Base-by-base conservation (phyloP, 1,140 invertebrate species). In the Sarcophaga peregrina region DNA sequence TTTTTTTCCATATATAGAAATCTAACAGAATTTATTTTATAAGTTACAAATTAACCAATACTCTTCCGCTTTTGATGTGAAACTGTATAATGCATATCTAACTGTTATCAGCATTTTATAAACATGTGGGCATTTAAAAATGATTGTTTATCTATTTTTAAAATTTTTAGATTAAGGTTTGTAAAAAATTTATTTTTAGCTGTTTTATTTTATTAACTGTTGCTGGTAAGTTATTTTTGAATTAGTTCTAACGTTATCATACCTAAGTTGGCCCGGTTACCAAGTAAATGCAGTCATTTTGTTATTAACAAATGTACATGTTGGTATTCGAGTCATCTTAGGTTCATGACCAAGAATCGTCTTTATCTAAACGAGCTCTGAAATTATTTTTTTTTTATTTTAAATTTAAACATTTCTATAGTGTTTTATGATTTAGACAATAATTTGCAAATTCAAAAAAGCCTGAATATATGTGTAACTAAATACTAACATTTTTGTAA, bases 311-410 rank as follows among this genome's bases (percentile, higher is more conserved):
- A 83, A 54, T 62, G 83, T 81, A 17, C 50, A 48, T 78, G 80
- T 78, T 68, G 83, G 83, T 83, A 83, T 83, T 83, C 83, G 83
- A 83, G 83, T 83, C 83, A 83, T 81, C 83, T 83, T 83, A 83
- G 81, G 83, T 83, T 83, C 83, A 83, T 82, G 73, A 75, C 80
- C 74, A 46, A 74, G 15, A 47, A 11, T 13, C 45, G 52, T 83
- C 81, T 82, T 83, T 83, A 83, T 83, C 83, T 83, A 82, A 83
- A 83, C 78, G 81, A 83, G 50, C 46, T 82, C 25, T 52, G 58
- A 17, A 82, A 50, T 82, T 37, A 46, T 58, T 25, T 58, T 47
- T 50, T 46, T 62, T 52, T 81, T 52, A 17, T 48, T 45, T 48
- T 58, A 81, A 20, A 17, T 81, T 81, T 81, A 4, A 37, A 37